Percentiles rank a stretch among this genome's conserved stretches.
Conservation (phyloP, 64 coral and sea anemone species). For the Montipora capricornis region DNA sequence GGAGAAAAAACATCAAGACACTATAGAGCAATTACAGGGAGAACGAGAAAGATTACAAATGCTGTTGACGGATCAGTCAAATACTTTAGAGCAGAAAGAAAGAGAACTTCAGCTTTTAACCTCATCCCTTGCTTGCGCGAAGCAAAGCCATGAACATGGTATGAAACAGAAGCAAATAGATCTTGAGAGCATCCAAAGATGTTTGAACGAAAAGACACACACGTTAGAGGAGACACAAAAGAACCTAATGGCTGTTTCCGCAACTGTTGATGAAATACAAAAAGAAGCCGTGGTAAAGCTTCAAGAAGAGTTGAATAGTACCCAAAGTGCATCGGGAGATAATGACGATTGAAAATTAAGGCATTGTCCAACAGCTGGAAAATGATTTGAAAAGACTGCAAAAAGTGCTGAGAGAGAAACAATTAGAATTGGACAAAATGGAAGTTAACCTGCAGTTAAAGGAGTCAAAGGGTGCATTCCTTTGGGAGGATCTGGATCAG, state of each 20-base stretch:
- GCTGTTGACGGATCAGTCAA: neutral
- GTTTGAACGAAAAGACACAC: neutral
- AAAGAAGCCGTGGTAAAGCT: neutral
- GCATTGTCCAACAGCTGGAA: neutral
- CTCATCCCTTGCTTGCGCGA: neutral
- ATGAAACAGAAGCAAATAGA: neutral
- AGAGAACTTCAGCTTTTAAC: neutral
- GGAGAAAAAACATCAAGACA: neutral
- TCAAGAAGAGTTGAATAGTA: neutral
- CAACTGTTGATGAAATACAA: neutral
- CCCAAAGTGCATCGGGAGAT: neutral
- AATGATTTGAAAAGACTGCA: neutral
- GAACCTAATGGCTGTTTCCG: neutral
- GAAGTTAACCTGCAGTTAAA: neutral
- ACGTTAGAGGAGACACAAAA: neutral
- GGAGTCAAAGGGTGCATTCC: neutral
- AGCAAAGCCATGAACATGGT: neutral
- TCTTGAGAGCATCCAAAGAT: neutral
- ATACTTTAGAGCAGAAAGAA: neutral
- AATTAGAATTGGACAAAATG: neutral
- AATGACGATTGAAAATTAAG: neutral
- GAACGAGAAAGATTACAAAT: neutral
- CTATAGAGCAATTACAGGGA: neutral
- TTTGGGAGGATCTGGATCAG: too few relatives aligned
- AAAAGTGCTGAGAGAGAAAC: neutral